Evolutionary conservation across 2,113 vertebrate species (phyloP).

Genomic region (Zapornia atra): DNA sequence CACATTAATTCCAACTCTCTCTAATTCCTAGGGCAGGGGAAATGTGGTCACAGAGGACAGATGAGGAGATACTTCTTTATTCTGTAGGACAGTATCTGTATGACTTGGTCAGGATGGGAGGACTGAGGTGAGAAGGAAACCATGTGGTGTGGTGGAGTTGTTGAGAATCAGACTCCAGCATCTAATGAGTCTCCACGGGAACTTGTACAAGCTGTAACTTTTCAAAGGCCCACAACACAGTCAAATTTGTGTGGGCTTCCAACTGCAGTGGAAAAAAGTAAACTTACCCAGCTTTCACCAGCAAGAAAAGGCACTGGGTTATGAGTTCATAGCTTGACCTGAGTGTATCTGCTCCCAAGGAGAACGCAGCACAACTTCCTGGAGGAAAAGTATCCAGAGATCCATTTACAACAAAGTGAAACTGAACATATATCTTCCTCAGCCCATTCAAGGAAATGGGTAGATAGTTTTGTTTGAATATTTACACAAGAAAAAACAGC

Average conservation of each 20-base stretch:
- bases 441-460: not conserved
- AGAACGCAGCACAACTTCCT: not conserved
- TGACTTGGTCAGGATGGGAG: not conserved
- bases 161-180: not conserved
- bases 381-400: not conserved
- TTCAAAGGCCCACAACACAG: not conserved
- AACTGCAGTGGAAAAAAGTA: not conserved
- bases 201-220: not conserved
- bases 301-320: not conserved
- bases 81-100: not conserved
- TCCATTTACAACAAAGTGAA: not conserved
- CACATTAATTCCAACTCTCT: not conserved
- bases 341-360: not conserved
- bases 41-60: not conserved
- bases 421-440: not conserved
- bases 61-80: not conserved
- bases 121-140: not conserved
- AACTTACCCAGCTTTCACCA: not conserved
- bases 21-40: not conserved
- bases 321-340: not conserved
- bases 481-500: not conserved
- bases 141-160: accelerated
- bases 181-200: not conserved
- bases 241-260: not conserved
- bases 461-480: not conserved